Conservation (phyloP, 2,113 vertebrate genomes). For the Colaptes auratus region DNA sequence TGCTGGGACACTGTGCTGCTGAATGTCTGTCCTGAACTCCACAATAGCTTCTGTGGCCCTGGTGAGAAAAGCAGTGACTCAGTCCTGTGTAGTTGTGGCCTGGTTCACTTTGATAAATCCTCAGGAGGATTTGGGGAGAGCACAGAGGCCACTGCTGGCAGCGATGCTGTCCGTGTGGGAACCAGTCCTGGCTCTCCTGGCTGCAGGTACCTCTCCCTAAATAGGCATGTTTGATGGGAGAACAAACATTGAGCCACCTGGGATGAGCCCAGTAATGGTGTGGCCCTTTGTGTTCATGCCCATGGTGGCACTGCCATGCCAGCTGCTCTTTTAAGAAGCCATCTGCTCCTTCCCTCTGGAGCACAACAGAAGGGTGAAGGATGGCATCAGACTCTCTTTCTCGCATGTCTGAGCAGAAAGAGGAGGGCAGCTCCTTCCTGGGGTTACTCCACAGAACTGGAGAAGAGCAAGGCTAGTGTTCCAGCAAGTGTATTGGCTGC, state of each 20-base stretch:
- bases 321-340: not conserved
- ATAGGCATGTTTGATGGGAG: not conserved
- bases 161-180: fast-evolving
- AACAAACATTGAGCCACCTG: fast-evolving
- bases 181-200: not conserved
- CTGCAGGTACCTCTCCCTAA: not conserved
- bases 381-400: not conserved
- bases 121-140: fast-evolving
- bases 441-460: not conserved
- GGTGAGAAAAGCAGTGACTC: not conserved
- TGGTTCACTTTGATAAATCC: fast-evolving
- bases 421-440: not conserved
- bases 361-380: not conserved
- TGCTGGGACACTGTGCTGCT: not conserved
- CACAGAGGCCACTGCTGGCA: fast-evolving
- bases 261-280: fast-evolving
- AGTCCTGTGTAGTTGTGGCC: fast-evolving
- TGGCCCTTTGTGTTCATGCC: not conserved
- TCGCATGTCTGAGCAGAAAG: not conserved
- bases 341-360: not conserved
- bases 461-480: not conserved
- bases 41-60: fast-evolving
- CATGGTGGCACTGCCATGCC: not conserved
- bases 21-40: not conserved
- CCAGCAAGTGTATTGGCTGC: fast-evolving